phyloP scores from a whole-genome alignment of 2,113 vertebrate genomes.

The Sander vitreus region DNA sequence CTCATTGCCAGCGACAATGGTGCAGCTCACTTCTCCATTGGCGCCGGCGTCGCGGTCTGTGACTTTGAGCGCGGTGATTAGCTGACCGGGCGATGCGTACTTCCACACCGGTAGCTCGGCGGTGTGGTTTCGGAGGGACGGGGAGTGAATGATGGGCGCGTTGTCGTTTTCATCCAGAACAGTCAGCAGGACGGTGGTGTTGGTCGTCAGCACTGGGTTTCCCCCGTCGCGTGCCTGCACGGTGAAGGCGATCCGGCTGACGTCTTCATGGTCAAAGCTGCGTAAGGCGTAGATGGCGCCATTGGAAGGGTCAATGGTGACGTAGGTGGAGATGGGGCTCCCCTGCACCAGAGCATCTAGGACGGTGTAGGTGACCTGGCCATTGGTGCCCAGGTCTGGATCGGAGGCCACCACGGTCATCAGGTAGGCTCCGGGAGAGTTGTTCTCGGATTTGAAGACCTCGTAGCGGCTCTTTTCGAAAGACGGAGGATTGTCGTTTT shows the following conservation, averaged over 20 bases:
- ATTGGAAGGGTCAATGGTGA: slow-evolving; percentile 95
- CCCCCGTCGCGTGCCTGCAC: slow-evolving; percentile 94
- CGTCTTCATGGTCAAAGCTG: slow-evolving; percentile 95
- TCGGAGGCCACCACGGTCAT: slow-evolving; percentile 94
- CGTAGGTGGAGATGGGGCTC: slow-evolving; percentile 92
- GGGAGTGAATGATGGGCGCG: slow-evolving; percentile 89
- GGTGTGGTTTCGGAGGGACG: slow-evolving; percentile 89
- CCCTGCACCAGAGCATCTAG: slow-evolving; percentile 89
- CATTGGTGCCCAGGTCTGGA: slow-evolving; percentile 94
- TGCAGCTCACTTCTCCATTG: slow-evolving; percentile 94
- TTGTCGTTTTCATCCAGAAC: slow-evolving; percentile 98
- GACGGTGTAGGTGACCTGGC: slow-evolving; percentile 95
- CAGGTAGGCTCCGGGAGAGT: slow-evolving; percentile 93
- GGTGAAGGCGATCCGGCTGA: slow-evolving; percentile 90
- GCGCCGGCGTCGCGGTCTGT: slow-evolving; percentile 93
- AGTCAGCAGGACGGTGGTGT: slow-evolving; percentile 92
- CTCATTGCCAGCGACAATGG: slow-evolving; percentile 90
- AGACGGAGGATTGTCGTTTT: slow-evolving; percentile 96
- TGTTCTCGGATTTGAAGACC: slow-evolving; percentile 96
- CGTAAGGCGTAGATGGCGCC: slow-evolving; percentile 94
- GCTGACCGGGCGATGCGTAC: slow-evolving; percentile 89
- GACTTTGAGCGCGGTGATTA: slow-evolving; percentile 89
- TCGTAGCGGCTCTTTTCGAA: slow-evolving; percentile 96
- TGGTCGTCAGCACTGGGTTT: slow-evolving; percentile 85
- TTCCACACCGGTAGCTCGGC: slow-evolving; percentile 92